These are phyloP conservation scores for Gobius niger DNA, from an alignment of 2,113 vertebrate genomes.

Conservation along the genomic window DNA sequence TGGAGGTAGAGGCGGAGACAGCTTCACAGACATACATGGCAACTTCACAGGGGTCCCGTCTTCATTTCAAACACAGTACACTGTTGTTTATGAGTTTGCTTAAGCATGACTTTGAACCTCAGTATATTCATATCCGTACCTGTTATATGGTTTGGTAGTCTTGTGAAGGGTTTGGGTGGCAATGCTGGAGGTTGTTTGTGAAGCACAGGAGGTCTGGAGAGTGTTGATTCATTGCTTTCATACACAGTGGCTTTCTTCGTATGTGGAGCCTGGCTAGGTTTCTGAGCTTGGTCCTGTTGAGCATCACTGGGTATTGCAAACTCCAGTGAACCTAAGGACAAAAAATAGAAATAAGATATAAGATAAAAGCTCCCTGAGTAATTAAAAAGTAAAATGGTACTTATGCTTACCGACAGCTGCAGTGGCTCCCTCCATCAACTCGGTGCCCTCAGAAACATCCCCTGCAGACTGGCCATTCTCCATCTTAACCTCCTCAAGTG, in stretches of 20 bases:
- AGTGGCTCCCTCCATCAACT: slow-evolving; percentile 84
- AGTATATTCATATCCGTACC: slow-evolving; percentile 53
- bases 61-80: slow-evolving; percentile 48
- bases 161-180: slow-evolving; percentile 93
- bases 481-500: slow-evolving; percentile 85
- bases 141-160: slow-evolving; percentile 91
- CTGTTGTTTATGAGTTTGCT: background rate
- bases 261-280: slow-evolving; percentile 83
- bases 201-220: slow-evolving; percentile 84
- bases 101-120: background rate
- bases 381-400: background rate
- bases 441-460: slow-evolving; percentile 78
- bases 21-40: slow-evolving; percentile 90
- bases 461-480: slow-evolving; percentile 84
- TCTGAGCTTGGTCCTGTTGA: slow-evolving; percentile 85
- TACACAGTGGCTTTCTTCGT: slow-evolving; percentile 83
- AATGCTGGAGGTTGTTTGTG: slow-evolving; percentile 95
- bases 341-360: slow-evolving; percentile 1
- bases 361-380: background rate
- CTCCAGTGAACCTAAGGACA: slow-evolving; percentile 81
- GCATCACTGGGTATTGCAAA: slow-evolving; percentile 81
- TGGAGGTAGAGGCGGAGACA: slow-evolving; percentile 97
- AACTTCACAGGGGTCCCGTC: slow-evolving; percentile 88
- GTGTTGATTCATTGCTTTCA: slow-evolving; percentile 84
- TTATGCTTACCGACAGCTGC: slow-evolving; percentile 79